phyloP scores from a whole-genome alignment of 1,140 invertebrate genomes.

The Aphidius ervi region DNA sequence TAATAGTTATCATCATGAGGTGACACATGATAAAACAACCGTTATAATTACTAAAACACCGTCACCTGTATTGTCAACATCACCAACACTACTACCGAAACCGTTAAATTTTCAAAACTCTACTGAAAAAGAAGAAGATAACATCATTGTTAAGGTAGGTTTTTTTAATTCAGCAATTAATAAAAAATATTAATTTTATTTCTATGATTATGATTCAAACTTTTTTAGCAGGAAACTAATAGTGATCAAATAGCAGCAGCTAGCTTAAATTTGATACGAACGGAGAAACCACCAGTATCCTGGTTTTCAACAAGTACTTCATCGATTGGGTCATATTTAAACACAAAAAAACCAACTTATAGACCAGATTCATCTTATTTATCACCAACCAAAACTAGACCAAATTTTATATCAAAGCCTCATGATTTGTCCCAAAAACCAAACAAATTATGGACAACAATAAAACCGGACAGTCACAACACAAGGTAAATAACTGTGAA shows the following conservation, averaged over 20 bases:
- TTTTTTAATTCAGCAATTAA: conserved; percentile 4
- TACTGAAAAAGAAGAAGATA: conserved; percentile 16
- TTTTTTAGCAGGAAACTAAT: conserved; percentile 5
- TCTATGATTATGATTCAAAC: not conserved
- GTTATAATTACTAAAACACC: not conserved
- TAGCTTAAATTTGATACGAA: conserved; percentile 13
- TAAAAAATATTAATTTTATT: not conserved
- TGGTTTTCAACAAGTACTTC: conserved; percentile 15
- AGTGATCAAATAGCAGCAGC: conserved; percentile 18
- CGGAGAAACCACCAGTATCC: conserved; percentile 12
- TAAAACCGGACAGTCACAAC: conserved; percentile 27
- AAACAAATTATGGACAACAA: conserved; percentile 29
- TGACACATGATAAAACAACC: conserved; percentile 7
- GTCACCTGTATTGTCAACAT: not conserved
- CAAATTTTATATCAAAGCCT: conserved; percentile 43
- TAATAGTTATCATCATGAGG: not conserved
- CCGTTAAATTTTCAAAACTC: conserved; percentile 6
- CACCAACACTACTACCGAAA: not conserved
- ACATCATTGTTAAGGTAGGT: conserved; percentile 17
- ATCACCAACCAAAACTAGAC: conserved; percentile 23
- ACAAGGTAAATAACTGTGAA: conserved; percentile 40
- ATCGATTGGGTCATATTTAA: conserved; percentile 1
- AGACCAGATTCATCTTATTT: conserved; percentile 6
- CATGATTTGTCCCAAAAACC: conserved; percentile 29
- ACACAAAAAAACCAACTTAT: conserved; percentile 6